phyloP scores from a whole-genome alignment of 2,113 vertebrate genomes.

The Carassius carassius region DNA sequence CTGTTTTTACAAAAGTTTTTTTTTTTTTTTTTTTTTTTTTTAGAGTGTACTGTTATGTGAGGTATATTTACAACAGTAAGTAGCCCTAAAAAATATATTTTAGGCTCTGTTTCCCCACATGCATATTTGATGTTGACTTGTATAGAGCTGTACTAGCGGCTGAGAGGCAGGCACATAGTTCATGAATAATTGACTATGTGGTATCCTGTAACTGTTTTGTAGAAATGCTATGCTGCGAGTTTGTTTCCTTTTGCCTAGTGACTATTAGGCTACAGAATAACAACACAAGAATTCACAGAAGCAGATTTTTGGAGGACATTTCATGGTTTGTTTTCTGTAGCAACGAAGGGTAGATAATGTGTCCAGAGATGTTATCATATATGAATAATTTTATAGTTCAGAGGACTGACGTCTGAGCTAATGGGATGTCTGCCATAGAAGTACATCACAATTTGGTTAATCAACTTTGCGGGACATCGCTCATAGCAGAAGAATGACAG shows the following conservation, averaged over 20 bases:
- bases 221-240: constrained; percentile 52
- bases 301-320: constrained; percentile 10
- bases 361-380: constrained; percentile 1
- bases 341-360: not conserved
- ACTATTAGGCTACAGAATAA: constrained; percentile 23
- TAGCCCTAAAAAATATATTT: constrained; percentile 12
- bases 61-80: not conserved
- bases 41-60: not conserved
- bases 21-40: no score
- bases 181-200: constrained; percentile 74
- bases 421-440: constrained; percentile 32
- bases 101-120: constrained; percentile 54
- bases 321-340: constrained; percentile 26
- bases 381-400: not conserved
- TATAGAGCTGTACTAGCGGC: constrained; percentile 66
- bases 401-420: constrained; percentile 5
- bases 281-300: constrained; percentile 2
- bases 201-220: constrained; percentile 63
- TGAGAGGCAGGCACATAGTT: constrained; percentile 54
- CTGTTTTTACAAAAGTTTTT: no score
- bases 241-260: constrained; percentile 44
- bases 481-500: constrained; percentile 52
- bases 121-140: constrained; percentile 64
- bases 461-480: not conserved
- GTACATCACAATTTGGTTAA: constrained; percentile 51